Conservation (phyloP, 64 coral and sea anemone genomes). For the Actinia tenebrosa region DNA sequence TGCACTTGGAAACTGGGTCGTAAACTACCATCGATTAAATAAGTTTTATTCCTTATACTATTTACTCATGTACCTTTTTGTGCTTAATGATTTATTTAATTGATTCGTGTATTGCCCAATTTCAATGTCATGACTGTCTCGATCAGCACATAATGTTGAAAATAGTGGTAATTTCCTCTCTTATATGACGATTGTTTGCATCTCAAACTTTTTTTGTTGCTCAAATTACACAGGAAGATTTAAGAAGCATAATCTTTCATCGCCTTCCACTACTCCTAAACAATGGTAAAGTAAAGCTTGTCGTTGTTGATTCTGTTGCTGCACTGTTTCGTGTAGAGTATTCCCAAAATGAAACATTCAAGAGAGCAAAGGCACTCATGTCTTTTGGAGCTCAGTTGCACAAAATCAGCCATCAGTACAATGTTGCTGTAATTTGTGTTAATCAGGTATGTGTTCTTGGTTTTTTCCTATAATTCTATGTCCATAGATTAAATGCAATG, state of each 20-base stretch:
- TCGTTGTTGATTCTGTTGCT: slow-evolving; percentile 87
- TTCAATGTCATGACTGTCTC: no score
- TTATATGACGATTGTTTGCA: not conserved
- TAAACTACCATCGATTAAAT: no score
- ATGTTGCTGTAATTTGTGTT: slow-evolving; percentile 72
- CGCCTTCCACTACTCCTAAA: slow-evolving; percentile 72
- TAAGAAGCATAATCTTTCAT: slow-evolving; percentile 65
- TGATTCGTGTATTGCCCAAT: no score
- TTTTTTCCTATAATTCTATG: slow-evolving; percentile 59
- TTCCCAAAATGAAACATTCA: slow-evolving; percentile 54
- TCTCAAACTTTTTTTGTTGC: not conserved
- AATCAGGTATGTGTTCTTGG: slow-evolving; percentile 60
- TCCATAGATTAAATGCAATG: slow-evolving; percentile 30
- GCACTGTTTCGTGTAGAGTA: slow-evolving; percentile 90
- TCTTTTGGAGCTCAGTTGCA: slow-evolving; percentile 87
- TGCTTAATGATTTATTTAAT: no score
- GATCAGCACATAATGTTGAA: no score
- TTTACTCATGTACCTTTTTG: no score
- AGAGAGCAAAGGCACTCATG: slow-evolving; percentile 70
- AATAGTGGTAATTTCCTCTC: no score
- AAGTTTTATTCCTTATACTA: no score
- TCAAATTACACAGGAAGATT: slow-evolving; percentile 45
- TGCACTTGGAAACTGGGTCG: no score
- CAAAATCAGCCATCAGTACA: slow-evolving; percentile 51
- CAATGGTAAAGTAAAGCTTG: slow-evolving; percentile 62